Conservation (phyloP, 2,888 invertebrate genomes). For the Helicoverpa assulta region DNA sequence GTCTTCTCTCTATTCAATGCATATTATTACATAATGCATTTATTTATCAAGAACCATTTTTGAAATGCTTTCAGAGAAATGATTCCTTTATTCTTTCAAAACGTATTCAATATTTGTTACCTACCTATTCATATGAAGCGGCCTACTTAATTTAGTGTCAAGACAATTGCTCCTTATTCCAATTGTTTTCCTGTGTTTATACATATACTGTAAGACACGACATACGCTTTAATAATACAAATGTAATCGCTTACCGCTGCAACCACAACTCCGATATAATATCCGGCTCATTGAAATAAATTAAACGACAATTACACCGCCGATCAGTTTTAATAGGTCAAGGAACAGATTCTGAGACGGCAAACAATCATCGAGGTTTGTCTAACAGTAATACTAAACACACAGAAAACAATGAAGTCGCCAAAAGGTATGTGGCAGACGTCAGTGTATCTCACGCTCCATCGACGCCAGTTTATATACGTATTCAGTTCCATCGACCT, state of each 20-base stretch:
- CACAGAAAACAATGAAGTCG: constrained; percentile 71
- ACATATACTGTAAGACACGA: constrained; percentile 60
- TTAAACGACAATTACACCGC: constrained; percentile 38
- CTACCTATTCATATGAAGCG: constrained; percentile 19
- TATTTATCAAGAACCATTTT: too few species aligned
- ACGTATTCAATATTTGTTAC: not conserved
- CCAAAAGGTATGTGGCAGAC: constrained; percentile 66
- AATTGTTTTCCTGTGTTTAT: constrained; percentile 67
- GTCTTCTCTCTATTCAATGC: too few species aligned
- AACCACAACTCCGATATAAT: constrained; percentile 49
- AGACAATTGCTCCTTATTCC: constrained; percentile 50
- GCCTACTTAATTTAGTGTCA: constrained; percentile 32
- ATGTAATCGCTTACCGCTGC: constrained; percentile 53
- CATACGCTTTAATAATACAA: constrained; percentile 64
- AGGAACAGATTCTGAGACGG: constrained; percentile 55
- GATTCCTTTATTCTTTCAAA: too few species aligned
- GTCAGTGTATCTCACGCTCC: constrained; percentile 71
- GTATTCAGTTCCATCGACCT: constrained; percentile 74
- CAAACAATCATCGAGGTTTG: constrained; percentile 61
- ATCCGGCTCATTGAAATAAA: constrained; percentile 48
- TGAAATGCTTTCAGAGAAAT: too few species aligned
- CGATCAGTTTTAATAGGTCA: constrained; percentile 48
- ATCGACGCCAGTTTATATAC: constrained; percentile 68
- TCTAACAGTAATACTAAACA: constrained; percentile 71
- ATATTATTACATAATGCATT: too few species aligned